These are phyloP conservation scores for Ondatra zibethicus DNA, from an alignment of 2,113 vertebrate species.

Conservation along the genomic window DNA sequence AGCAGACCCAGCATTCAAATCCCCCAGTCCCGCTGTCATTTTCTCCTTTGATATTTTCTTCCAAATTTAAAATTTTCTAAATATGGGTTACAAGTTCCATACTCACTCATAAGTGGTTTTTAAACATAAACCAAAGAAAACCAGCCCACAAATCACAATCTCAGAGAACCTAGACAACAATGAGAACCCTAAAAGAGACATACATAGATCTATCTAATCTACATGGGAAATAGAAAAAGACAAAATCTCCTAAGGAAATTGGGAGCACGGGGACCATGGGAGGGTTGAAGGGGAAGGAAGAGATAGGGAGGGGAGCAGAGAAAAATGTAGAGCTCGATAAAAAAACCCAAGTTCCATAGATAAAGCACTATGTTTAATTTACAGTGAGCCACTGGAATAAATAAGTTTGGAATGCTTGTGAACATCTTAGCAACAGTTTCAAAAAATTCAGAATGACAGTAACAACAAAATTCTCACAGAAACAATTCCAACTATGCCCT, in stretches of 20 bases:
- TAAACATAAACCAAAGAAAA: no score
- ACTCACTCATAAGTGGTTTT: not conserved
- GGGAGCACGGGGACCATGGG: no score
- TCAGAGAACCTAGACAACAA: no score
- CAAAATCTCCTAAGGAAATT: no score
- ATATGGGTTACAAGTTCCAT: not conserved
- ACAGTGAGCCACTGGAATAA: not conserved
- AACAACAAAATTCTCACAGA: not conserved
- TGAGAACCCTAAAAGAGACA: no score
- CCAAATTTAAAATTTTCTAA: conserved; percentile 51
- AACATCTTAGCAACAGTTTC: conserved; percentile 34
- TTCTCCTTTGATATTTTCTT: not conserved
- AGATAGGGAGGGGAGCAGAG: no score
- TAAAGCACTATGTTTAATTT: conserved; percentile 47
- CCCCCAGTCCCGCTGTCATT: not conserved
- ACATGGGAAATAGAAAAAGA: no score
- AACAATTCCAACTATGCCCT: not conserved
- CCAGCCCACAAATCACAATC: no score
- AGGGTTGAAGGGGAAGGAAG: no score
- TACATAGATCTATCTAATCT: no score
- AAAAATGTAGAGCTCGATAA: no score
- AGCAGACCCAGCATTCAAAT: conserved; percentile 38
- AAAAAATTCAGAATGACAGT: conserved; percentile 22
- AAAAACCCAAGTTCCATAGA: not conserved
- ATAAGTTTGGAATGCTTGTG: conserved; percentile 25